Evolutionary conservation across 2,888 invertebrate species (phyloP).

Genomic region (Hyposoter didymator): DNA sequence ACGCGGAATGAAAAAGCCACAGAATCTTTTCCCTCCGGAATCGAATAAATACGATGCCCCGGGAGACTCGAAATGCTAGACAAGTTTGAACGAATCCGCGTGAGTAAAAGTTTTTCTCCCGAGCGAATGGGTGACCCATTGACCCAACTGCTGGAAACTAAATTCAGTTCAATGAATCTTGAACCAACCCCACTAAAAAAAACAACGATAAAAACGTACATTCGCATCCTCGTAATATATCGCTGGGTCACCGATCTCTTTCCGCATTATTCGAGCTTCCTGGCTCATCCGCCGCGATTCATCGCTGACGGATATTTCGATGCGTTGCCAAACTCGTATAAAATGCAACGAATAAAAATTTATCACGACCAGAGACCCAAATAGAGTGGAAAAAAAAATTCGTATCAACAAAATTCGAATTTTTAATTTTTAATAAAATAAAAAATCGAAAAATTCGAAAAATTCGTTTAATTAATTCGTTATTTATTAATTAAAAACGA

Average conservation of each 20-base stretch:
- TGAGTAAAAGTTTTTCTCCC: neutral
- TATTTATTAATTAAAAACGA: no score
- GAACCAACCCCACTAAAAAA: constrained; percentile 15
- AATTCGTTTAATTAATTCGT: no score
- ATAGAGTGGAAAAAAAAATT: neutral
- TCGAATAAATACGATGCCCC: neutral
- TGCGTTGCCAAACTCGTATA: constrained; percentile 39
- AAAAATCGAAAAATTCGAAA: no score
- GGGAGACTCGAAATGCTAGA: neutral
- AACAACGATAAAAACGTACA: constrained; percentile 48
- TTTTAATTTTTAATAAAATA: no score
- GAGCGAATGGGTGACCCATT: constrained; percentile 36
- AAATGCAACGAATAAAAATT: constrained; percentile 12
- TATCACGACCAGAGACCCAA: neutral
- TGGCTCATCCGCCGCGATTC: constrained; percentile 28
- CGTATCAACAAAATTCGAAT: no score
- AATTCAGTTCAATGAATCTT: constrained; percentile 54
- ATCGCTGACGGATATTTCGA: constrained; percentile 31
- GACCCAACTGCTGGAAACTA: constrained; percentile 35
- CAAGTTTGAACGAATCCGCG: neutral
- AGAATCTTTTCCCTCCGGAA: neutral
- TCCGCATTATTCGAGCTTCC: constrained; percentile 36
- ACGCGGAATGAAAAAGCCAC: neutral
- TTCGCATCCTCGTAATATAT: constrained; percentile 33
- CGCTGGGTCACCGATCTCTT: constrained; percentile 48